These are phyloP conservation scores for Mechanitis mazaeus DNA, from an alignment of 2,888 invertebrate species.

Conservation along the genomic window DNA sequence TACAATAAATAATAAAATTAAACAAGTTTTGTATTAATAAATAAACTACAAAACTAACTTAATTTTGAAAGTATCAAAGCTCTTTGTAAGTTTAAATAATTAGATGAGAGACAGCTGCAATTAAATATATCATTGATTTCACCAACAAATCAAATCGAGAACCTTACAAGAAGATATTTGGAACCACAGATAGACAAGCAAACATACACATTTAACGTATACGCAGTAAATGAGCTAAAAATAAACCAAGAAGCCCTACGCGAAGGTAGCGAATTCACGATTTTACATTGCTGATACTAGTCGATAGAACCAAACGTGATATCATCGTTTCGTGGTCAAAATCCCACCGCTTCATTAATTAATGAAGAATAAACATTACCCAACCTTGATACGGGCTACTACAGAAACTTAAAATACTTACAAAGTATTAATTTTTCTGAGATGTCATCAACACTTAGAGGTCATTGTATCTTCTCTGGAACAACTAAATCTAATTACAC, in stretches of 20 bases:
- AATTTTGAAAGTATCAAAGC: too few relatives aligned
- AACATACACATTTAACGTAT: slow-evolving; percentile 41
- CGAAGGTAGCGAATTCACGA: slow-evolving; percentile 34
- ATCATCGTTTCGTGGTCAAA: slow-evolving; percentile 58
- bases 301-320: slow-evolving; percentile 57
- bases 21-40: too few relatives aligned
- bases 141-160: slow-evolving; percentile 17
- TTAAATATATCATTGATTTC: slow-evolving; percentile 8
- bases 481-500: slow-evolving; percentile 36
- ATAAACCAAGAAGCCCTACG: slow-evolving; percentile 56
- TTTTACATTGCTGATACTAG: slow-evolving; percentile 35
- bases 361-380: slow-evolving; percentile 35
- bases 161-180: slow-evolving; percentile 16
- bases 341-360: slow-evolving; percentile 46
- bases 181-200: slow-evolving; percentile 39
- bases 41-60: too few relatives aligned
- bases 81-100: too few relatives aligned
- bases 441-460: slow-evolving; percentile 24
- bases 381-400: slow-evolving; percentile 39
- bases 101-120: neutral
- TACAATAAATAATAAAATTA: too few relatives aligned
- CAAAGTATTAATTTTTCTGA: slow-evolving; percentile 25
- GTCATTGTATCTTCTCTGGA: slow-evolving; percentile 26
- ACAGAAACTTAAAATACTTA: slow-evolving; percentile 30
- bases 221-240: slow-evolving; percentile 54